Conservation (phyloP, 2,113 vertebrate genomes). For the Setophaga petechia region DNA sequence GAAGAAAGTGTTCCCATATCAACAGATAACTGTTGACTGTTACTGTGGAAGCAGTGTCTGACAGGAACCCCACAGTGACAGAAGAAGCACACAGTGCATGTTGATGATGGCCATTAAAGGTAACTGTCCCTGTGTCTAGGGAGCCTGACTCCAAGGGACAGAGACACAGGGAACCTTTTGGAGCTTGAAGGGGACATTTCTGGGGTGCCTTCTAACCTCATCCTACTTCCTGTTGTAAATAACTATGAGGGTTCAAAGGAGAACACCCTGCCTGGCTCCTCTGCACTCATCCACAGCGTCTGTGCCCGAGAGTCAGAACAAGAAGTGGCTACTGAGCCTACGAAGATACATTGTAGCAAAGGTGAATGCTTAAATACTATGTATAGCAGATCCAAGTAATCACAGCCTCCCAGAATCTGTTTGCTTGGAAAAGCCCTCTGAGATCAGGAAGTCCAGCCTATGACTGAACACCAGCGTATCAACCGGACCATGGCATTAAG, state of each 20-base stretch:
- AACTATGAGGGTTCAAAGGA: neutral
- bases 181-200: neutral
- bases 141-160: neutral
- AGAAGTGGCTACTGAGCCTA: neutral
- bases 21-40: neutral
- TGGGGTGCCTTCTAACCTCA: neutral
- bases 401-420: too few relatives aligned
- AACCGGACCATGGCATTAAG: neutral
- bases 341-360: neutral
- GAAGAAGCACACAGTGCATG: accelerated
- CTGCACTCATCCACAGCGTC: too few relatives aligned
- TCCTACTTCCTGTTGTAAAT: neutral
- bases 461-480: accelerated
- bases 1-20: neutral
- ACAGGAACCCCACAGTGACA: neutral
- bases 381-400: neutral
- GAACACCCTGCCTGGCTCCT: neutral
- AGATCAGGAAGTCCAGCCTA: neutral
- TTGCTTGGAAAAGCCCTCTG: neutral
- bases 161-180: neutral
- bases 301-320: neutral
- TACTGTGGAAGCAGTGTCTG: neutral
- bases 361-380: neutral
- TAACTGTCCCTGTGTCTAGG: neutral
- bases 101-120: accelerated